Evolutionary conservation across 2,113 vertebrate species (phyloP), one percentile per base, ranked within the genome.

Genomic region (Prunella fulvescens): DNA sequence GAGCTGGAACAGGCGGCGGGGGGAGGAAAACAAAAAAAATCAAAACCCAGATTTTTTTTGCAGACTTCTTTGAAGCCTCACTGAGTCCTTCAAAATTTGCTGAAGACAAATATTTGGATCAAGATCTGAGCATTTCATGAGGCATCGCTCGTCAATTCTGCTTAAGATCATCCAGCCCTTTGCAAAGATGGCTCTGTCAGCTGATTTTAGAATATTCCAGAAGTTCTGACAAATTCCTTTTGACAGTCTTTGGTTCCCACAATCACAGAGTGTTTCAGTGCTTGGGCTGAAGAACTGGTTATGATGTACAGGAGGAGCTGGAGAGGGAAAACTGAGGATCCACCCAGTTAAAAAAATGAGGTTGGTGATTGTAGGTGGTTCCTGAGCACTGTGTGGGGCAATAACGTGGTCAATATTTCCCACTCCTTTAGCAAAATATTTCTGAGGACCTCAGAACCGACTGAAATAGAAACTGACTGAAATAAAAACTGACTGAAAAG

Each of bases 151-250:
- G 9, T 94, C 94, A 80, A 83, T 92, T 92, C 90, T 86, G 85
- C 47, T 95, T 67, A 94, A 50, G 47, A 77, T 95, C 71, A 93
- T 28, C 79, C 51, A 47, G 54, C 79, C 65, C 60, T 90, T 53
- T 64, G 57, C 81, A 90, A 95, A 79, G 81, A 82, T 39, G 78
- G 42, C 81, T 73, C 91, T 95, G 81, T 77, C 85, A 73, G 90
- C 94, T 73, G 87, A 40, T 80, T 86, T 92, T n/a, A 86, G 94
- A 96, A 80, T n/a, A 73, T 86, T 93, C 87, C 76, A 92, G 81
- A 93, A 78, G 53, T 39, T 33, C 85, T 62, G 50, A 85, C 57
- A 90, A 80, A 94, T 80, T 56, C 11, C 17, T 88, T 78, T 5
- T 88, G 90, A 90, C 90, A 93, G 3, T 17, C 82, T 57, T 80